Evolutionary conservation across 2,113 vertebrate genomes (phyloP).

Genomic region (Sander lucioperca): DNA sequence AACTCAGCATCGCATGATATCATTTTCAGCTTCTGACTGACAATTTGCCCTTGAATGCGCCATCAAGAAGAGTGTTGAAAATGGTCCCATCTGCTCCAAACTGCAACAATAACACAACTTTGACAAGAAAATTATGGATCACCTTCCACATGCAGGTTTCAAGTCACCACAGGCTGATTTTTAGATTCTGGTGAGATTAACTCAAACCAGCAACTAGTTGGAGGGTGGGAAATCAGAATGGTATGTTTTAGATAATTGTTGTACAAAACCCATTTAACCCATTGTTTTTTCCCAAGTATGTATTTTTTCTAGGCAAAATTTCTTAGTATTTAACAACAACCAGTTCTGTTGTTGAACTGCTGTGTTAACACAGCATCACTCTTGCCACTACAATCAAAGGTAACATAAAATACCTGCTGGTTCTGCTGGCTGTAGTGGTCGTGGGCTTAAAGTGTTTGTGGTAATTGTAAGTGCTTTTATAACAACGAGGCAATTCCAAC

Average conservation of each 20-base stretch:
- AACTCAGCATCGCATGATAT: background rate
- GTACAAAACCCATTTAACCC: background rate
- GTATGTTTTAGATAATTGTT: slow-evolving; percentile 10
- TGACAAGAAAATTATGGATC: slow-evolving; percentile 53
- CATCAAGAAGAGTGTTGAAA: slow-evolving; percentile 7
- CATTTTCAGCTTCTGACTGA: slow-evolving; percentile 25
- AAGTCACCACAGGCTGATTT: background rate
- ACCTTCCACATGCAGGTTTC: slow-evolving; percentile 12
- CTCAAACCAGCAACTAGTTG: background rate
- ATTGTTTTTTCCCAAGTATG: background rate
- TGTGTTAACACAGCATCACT: background rate
- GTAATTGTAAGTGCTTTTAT: slow-evolving; percentile 30
- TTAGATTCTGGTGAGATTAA: background rate
- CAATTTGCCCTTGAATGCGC: slow-evolving; percentile 32
- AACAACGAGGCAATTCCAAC: slow-evolving; percentile 36
- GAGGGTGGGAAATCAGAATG: background rate
- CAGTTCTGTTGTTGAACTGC: background rate
- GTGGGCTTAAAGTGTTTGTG: slow-evolving; percentile 28
- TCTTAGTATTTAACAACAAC: background rate
- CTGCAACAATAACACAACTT: slow-evolving; percentile 20
- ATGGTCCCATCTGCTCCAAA: background rate
- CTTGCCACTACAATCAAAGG: background rate
- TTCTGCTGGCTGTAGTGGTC: slow-evolving; percentile 11
- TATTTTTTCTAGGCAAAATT: background rate
- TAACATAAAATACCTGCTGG: slow-evolving; percentile 36